A percentile compares a stretch with the other conserved stretches of the same genome.
Conservation (phyloP, 2,113 vertebrate species). For the Microtus pennsylvanicus region DNA sequence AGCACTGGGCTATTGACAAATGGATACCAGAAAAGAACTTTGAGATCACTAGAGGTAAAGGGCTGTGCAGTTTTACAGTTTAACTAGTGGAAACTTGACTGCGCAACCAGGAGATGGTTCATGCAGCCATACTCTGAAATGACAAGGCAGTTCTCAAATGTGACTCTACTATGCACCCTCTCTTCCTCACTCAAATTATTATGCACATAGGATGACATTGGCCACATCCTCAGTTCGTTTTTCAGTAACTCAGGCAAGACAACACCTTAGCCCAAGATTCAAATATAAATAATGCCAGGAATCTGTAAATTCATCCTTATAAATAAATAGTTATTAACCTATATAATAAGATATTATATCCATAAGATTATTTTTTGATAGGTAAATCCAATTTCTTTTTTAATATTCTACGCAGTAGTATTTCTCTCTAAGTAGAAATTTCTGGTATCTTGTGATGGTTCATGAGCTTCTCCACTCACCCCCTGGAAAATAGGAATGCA, state of each 20-base stretch:
- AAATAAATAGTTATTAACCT: conserved; percentile 73
- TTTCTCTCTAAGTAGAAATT: conserved; percentile 73
- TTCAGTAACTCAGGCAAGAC: conserved; percentile 10
- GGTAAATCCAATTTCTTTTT: conserved; percentile 52
- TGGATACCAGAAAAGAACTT: conserved; percentile 60
- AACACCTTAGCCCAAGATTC: conserved; percentile 35
- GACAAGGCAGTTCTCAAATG: neutral
- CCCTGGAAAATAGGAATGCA: conserved; percentile 61
- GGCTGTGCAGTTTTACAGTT: neutral
- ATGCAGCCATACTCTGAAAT: neutral
- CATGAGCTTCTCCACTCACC: conserved; percentile 24
- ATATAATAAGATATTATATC: conserved; percentile 59
- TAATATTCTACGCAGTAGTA: conserved; percentile 63
- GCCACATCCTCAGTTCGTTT: neutral
- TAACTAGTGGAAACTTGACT: conserved; percentile 27
- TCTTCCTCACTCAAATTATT: neutral
- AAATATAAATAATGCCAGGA: conserved; percentile 72
- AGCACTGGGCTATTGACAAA: conserved; percentile 53
- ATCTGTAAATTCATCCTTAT: conserved; percentile 62
- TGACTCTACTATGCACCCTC: neutral
- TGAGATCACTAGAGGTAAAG: conserved; percentile 48
- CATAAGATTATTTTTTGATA: conserved; percentile 76
- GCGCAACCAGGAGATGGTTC: conserved; percentile 10
- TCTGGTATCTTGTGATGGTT: conserved; percentile 69
- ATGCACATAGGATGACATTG: neutral